These are phyloP conservation scores for Styela plicata DNA, from an alignment of 23 tunicate species.

Conservation along the genomic window DNA sequence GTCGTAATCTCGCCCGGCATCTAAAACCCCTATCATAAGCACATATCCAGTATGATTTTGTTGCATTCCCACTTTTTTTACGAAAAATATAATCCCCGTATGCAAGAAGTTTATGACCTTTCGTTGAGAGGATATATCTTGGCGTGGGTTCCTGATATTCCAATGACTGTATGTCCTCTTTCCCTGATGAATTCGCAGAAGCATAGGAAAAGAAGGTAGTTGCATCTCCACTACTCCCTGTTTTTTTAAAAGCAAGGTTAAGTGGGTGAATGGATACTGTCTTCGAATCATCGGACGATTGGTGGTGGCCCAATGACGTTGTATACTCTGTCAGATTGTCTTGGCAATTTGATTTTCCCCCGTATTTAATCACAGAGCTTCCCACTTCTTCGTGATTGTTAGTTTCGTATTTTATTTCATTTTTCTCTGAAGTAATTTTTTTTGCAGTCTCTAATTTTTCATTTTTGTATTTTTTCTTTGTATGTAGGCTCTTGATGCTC, in stretches of 20 bases:
- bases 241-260: background rate
- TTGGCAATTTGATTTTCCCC: too few species aligned
- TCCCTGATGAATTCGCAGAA: background rate
- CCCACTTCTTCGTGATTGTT: too few species aligned
- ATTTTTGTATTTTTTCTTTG: too few species aligned
- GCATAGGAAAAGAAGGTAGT: background rate
- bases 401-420: too few species aligned
- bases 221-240: background rate
- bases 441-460: too few species aligned
- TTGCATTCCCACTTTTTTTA: background rate
- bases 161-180: background rate
- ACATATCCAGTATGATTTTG: conserved; percentile 18
- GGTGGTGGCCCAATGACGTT: background rate
- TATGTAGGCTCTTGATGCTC: too few species aligned
- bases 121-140: conserved; percentile 4
- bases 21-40: conserved; percentile 2
- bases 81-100: conserved; percentile 14
- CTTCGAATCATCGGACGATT: background rate
- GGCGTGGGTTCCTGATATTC: background rate
- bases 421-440: too few species aligned
- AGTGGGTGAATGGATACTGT: background rate
- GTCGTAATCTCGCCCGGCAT: conserved; percentile 12
- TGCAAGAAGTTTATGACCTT: conserved; percentile 1
- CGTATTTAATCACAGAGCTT: too few species aligned
- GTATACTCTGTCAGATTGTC: too few species aligned